Percentiles rank a stretch among this genome's conserved stretches.
Conservation (phyloP, 2,888 invertebrate species). For the Chymomyza fuscimana region DNA sequence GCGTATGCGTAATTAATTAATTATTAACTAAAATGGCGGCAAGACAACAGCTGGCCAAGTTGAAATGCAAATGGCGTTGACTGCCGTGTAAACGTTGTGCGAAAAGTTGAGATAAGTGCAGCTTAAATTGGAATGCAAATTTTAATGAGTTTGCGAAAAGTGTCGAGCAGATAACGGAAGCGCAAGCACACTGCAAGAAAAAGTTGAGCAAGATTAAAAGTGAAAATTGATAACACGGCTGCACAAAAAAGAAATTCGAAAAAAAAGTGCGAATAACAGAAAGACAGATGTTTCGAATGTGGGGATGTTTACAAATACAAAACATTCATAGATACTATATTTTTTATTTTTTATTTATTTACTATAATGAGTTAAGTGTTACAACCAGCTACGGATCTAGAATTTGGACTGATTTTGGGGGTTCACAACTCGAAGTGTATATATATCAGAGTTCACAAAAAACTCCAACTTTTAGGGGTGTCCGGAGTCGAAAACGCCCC, state of each 20-base stretch:
- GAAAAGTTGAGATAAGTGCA: slow-evolving; percentile 14
- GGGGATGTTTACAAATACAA: too few relatives aligned
- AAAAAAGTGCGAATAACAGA: too few relatives aligned
- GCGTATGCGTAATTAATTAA: slow-evolving; percentile 40
- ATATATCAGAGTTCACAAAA: too few relatives aligned
- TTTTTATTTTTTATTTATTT: too few relatives aligned
- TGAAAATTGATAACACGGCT: neutral
- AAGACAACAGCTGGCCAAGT: neutral
- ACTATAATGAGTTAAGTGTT: too few relatives aligned
- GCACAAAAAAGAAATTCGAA: neutral
- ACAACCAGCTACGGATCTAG: too few relatives aligned
- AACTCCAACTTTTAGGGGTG: too few relatives aligned
- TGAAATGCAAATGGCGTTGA: neutral
- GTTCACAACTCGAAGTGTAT: too few relatives aligned
- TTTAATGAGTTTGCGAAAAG: slow-evolving; percentile 42
- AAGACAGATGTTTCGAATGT: too few relatives aligned
- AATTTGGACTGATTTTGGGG: too few relatives aligned
- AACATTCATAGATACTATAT: too few relatives aligned
- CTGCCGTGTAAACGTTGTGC: slow-evolving; percentile 14
- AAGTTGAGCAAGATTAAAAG: neutral
- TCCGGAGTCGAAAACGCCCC: too few relatives aligned
- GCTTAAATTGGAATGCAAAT: slow-evolving; percentile 44
- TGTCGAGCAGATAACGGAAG: slow-evolving; percentile 8
- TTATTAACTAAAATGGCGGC: slow-evolving; percentile 24
- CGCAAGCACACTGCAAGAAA: neutral